Conservation (phyloP, 2,113 vertebrate genomes). For the Catharus bicknelli region DNA sequence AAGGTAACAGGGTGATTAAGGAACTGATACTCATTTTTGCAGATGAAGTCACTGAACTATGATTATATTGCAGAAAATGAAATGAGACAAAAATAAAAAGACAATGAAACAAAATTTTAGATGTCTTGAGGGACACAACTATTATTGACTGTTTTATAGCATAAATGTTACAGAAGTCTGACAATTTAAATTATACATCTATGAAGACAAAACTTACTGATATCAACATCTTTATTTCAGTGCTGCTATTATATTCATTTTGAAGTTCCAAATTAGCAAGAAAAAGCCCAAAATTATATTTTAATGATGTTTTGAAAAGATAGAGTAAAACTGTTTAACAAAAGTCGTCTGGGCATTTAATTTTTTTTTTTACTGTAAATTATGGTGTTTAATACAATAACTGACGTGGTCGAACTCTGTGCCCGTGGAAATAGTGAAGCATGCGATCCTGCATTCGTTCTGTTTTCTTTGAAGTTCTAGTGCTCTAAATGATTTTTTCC, state of each 20-base stretch:
- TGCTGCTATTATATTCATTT: conserved; percentile 8
- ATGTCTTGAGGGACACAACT: conserved; percentile 49
- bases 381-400: neutral
- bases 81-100: conserved; percentile 67
- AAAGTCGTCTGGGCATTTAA: neutral
- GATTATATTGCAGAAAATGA: conserved; percentile 70
- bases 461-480: neutral
- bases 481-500: neutral
- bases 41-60: conserved; percentile 62
- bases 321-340: neutral
- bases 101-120: conserved; percentile 66
- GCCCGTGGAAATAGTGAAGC: neutral
- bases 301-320: neutral
- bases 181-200: conserved; percentile 45
- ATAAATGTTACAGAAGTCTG: conserved; percentile 17
- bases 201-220: neutral
- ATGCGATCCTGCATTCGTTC: neutral
- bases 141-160: conserved; percentile 61
- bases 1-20: conserved; percentile 34
- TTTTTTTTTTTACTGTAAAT: neutral
- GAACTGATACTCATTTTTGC: conserved; percentile 52
- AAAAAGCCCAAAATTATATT: neutral
- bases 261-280: conserved; percentile 41
- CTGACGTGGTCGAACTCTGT: neutral
- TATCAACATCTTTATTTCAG: conserved; percentile 21